phyloP scores from a whole-genome alignment of 2,888 invertebrate genomes.

The Mimachlamys varia region DNA sequence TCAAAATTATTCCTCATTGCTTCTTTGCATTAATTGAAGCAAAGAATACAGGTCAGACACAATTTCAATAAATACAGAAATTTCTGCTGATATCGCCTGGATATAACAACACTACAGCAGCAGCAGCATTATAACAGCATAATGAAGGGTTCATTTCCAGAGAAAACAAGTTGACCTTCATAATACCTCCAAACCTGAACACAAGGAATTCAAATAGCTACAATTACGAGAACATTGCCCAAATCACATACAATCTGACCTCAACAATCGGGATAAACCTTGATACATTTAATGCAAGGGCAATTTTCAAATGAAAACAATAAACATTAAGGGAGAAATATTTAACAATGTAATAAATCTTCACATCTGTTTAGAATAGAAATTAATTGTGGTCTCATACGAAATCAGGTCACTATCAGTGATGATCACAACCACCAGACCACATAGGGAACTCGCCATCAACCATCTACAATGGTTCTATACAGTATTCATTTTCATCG shows the following conservation, averaged over 20 bases:
- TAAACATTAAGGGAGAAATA: background rate
- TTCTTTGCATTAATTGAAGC: background rate
- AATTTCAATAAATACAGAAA: background rate
- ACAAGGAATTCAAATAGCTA: background rate
- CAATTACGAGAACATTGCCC: too few species aligned
- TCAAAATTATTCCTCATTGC: background rate
- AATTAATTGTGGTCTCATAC: too few species aligned
- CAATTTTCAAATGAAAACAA: background rate
- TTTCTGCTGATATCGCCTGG: background rate
- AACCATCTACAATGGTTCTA: too few species aligned
- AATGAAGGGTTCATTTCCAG: background rate
- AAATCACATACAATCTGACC: background rate
- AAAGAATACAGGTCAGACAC: background rate
- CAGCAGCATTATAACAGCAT: background rate
- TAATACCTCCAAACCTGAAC: background rate
- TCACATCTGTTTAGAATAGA: background rate
- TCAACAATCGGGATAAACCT: background rate
- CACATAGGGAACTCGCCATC: too few species aligned
- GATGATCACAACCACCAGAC: too few species aligned
- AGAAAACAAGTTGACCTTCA: background rate
- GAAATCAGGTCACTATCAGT: too few species aligned
- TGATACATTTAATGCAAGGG: background rate
- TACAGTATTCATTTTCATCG: too few species aligned
- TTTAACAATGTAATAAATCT: background rate
- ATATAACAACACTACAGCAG: background rate